A percentile compares a stretch with the other conserved stretches of the same genome.
Conservation (phyloP, 2,888 invertebrate genomes). For the Thecocarcelia acutangulata region DNA sequence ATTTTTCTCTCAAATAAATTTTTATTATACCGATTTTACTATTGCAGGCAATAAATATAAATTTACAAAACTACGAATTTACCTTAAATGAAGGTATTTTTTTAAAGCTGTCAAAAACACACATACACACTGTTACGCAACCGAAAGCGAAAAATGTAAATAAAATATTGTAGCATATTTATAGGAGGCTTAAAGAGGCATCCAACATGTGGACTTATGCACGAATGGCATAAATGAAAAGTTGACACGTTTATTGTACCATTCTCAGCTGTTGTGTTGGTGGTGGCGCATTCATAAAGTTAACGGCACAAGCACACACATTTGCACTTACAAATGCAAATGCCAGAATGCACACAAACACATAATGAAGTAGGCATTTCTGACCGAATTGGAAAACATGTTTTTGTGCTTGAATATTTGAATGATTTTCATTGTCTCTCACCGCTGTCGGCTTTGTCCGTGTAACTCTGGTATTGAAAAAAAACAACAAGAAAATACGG, state of each 20-base stretch:
- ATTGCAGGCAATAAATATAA: conserved; percentile 51
- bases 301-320: not conserved
- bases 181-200: conserved; percentile 65
- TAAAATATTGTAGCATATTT: conserved; percentile 65
- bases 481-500: no score
- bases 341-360: not conserved
- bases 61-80: conserved; percentile 27
- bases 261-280: conserved; percentile 18
- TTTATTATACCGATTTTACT: conserved; percentile 42
- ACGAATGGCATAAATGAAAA: conserved; percentile 66
- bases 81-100: conserved; percentile 8
- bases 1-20: conserved; percentile 43
- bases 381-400: conserved; percentile 16
- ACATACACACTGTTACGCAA: not conserved
- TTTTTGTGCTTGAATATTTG: conserved; percentile 16
- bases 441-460: not conserved
- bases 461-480: conserved; percentile 13
- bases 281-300: conserved; percentile 20
- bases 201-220: conserved; percentile 66
- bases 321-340: not conserved
- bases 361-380: conserved; percentile 4
- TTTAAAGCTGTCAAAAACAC: conserved; percentile 35
- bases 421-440: conserved; percentile 35
- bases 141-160: conserved; percentile 6
- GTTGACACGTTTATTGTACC: conserved; percentile 64